phyloP scores from a whole-genome alignment of 2,113 vertebrate species.

The Marmota monax region DNA sequence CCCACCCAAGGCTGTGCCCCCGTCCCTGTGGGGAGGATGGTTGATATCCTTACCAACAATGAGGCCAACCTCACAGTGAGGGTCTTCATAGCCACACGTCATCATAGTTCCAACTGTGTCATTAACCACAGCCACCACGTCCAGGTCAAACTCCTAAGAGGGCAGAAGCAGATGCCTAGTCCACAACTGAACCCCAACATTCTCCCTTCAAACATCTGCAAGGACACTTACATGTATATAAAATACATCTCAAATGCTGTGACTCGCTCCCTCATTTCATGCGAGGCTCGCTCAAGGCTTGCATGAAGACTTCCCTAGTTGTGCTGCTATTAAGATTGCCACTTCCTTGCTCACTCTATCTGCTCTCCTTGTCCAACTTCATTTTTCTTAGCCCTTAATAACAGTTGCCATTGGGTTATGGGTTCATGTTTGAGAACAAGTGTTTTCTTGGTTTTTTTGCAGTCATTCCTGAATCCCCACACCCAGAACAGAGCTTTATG shows the following conservation, averaged over 20 bases:
- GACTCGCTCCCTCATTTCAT: not conserved
- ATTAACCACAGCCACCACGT: slow-evolving; percentile 96
- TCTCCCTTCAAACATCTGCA: not conserved
- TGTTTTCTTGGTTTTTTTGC: no score
- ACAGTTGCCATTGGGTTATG: not conserved
- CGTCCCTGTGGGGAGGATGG: fast-evolving
- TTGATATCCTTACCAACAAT: slow-evolving; percentile 92
- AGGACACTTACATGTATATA: not conserved
- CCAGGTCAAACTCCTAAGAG: slow-evolving; percentile 95
- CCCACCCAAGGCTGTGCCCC: fast-evolving
- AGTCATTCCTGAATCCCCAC: not conserved
- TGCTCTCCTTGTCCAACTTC: not conserved
- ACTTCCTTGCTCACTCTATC: not conserved
- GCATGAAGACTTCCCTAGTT: not conserved
- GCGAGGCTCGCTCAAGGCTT: not conserved
- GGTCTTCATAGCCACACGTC: slow-evolving; percentile 97
- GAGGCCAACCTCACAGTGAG: slow-evolving; percentile 95
- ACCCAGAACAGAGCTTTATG: not conserved
- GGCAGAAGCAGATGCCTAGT: not conserved
- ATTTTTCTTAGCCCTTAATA: not conserved
- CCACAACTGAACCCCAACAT: not conserved
- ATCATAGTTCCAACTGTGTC: slow-evolving; percentile 99
- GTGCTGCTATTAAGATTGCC: not conserved
- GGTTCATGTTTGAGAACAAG: not conserved
- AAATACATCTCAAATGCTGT: not conserved